Base-by-base conservation (phyloP, 2,113 vertebrate species). In the Mandrillus leucophaeus region DNA sequence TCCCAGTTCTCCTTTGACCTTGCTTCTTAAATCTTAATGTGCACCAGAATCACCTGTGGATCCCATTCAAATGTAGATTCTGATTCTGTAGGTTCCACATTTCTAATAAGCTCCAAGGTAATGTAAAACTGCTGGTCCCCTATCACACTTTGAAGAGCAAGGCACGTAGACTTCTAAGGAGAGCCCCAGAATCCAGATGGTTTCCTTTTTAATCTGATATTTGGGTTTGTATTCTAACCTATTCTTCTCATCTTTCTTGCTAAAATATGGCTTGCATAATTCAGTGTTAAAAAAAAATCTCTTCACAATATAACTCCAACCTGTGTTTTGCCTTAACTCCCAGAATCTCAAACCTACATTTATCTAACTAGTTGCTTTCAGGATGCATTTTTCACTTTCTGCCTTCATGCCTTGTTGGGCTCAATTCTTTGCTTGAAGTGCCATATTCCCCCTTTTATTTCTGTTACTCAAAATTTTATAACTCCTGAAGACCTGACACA, bases 171-270 rank as follows among this genome's bases (percentile, higher is more conserved):
- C 55, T 50, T 91, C 32, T 16, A 88, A 59, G 18, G 61, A 95
- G 48, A 79, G 55, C 23, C 13, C 14, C 10, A 4, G 78, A 82
- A 92, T 84, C 43, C 88, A 93, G 75, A 75, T 66, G 73, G 43
- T 88, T 94, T 87, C 48, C 66, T 48, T 94, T 90, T 87, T 79
- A 93, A 87, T 96, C n/a, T 52, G 61, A 38, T 93, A 90, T 96
- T 93, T 52, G 80, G 52, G 25, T 66, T 85, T 55, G 55, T 38
- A 38, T 81, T 95, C 57, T 59, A 32, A 82, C 50, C 32, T 84
- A 78, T 88, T 66, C 76, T 84, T 72, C 27, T 90, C 2, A 40
- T 68, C 70, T 91, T 91, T 52, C 55, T 27, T 72, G 87, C 73
- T 85, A 72, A 96, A 88, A 75, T 61, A 57, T 86, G 61, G 83